phyloP scores from a whole-genome alignment of 2,113 vertebrate genomes.

The Anthoscopus minutus region DNA sequence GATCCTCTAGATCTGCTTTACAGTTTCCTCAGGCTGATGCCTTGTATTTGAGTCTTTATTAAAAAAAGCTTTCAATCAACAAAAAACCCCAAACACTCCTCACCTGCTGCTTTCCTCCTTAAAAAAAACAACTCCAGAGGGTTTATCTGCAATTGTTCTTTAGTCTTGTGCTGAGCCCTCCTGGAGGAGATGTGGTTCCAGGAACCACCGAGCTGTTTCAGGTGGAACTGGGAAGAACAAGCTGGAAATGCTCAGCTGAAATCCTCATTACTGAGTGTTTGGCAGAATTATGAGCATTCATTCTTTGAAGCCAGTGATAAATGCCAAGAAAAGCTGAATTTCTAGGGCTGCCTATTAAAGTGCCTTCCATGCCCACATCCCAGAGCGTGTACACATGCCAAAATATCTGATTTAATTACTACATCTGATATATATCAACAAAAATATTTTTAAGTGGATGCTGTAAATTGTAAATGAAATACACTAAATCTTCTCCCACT shows the following conservation, averaged over 20 bases:
- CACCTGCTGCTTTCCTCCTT: accelerated
- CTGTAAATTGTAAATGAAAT: background rate
- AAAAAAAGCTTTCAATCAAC: background rate
- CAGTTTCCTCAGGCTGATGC: background rate
- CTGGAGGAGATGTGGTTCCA: background rate
- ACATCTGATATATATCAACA: background rate
- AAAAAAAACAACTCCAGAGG: background rate
- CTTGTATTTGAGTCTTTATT: background rate
- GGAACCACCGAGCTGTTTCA: background rate
- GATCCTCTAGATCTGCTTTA: background rate
- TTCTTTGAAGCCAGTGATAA: background rate
- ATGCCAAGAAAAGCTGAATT: background rate
- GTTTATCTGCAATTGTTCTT: background rate
- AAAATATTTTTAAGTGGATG: background rate
- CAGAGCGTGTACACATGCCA: background rate
- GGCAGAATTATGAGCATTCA: background rate
- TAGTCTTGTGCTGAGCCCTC: background rate
- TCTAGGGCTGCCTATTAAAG: background rate
- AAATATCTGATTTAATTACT: background rate
- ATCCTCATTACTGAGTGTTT: background rate
- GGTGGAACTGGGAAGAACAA: background rate
- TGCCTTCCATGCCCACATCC: background rate
- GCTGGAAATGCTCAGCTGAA: background rate
- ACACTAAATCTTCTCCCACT: background rate
- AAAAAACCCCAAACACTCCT: background rate